Evolutionary conservation across 2,113 vertebrate species (phyloP).

Genomic region (Spizaetus ornatus): DNA sequence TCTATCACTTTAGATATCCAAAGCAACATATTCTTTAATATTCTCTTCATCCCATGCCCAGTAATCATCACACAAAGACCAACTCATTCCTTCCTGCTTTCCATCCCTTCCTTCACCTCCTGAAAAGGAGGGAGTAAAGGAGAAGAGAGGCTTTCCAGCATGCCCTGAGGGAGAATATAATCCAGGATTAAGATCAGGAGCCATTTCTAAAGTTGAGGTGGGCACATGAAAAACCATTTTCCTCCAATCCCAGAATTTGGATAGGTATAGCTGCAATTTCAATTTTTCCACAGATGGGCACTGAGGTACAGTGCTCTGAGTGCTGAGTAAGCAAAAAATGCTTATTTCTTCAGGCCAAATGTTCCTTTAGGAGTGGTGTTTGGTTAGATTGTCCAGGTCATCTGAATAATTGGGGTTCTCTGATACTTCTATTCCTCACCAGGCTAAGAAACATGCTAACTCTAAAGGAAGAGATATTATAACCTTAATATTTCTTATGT

Average conservation of each 20-base stretch:
- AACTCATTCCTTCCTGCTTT: neutral
- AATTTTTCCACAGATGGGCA: neutral
- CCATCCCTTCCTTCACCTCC: neutral
- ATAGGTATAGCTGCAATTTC: neutral
- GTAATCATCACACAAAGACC: neutral
- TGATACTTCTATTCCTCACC: neutral
- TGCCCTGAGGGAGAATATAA: neutral
- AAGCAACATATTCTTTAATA: neutral
- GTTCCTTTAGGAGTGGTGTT: neutral
- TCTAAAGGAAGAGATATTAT: neutral
- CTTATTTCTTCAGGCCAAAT: neutral
- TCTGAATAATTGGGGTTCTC: neutral
- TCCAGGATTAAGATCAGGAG: neutral
- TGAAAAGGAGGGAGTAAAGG: neutral
- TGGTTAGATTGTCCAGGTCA: neutral
- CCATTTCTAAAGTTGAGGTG: neutral
- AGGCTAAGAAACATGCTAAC: neutral
- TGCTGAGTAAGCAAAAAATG: neutral
- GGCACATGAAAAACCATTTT: neutral
- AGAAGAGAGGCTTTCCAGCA: neutral
- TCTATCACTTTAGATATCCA: neutral
- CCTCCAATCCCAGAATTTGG: neutral
- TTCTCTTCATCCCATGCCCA: neutral
- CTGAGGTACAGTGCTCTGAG: neutral
- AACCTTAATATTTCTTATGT: neutral